Percentiles rank a stretch among this genome's conserved stretches.
These are phyloP conservation scores for Gorsachius goisagi DNA, from an alignment of 2,113 vertebrate species.

Conservation along the genomic window DNA sequence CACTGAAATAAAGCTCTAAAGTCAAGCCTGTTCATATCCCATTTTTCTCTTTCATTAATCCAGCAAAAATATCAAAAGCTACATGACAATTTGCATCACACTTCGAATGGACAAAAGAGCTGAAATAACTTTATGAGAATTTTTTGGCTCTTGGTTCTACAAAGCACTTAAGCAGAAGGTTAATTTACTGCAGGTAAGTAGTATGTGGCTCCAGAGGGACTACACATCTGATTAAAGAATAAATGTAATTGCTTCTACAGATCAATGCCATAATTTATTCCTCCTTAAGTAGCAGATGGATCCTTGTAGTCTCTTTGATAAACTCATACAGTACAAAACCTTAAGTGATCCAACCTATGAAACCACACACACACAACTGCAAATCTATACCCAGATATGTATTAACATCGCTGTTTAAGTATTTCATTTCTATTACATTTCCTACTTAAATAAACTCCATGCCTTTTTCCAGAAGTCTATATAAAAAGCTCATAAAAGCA, in stretches of 20 bases:
- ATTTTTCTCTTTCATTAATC: neutral
- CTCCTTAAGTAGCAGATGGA: neutral
- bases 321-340: neutral
- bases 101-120: neutral
- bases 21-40: neutral
- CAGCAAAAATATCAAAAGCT: neutral
- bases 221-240: neutral
- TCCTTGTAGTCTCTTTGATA: neutral
- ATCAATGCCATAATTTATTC: neutral
- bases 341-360: neutral
- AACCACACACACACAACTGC: neutral
- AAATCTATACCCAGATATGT: neutral
- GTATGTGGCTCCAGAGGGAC: neutral
- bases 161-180: conserved; percentile 12
- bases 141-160: neutral
- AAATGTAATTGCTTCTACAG: neutral
- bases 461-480: neutral
- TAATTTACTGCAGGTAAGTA: neutral
- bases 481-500: neutral
- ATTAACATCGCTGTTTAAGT: neutral
- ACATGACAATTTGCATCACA: neutral
- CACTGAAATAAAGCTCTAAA: neutral
- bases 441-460: neutral
- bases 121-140: neutral
- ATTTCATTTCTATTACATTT: neutral